phyloP scores from a whole-genome alignment of 2,888 invertebrate species.

The Netelia fuscicornis region DNA sequence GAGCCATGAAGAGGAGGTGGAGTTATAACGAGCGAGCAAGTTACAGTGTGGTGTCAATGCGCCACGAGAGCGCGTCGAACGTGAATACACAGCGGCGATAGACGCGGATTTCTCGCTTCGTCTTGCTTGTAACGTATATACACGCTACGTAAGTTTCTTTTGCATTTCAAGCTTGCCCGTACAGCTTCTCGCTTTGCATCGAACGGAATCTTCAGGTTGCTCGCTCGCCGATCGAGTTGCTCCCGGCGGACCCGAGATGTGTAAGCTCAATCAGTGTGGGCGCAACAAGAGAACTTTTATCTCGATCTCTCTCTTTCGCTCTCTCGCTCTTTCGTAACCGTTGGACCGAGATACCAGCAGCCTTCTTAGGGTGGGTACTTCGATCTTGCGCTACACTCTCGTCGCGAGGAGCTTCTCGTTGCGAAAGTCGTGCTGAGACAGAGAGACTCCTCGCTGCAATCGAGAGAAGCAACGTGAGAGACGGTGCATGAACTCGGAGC shows the following conservation, averaged over 20 bases:
- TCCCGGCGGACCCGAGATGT: conserved; percentile 72
- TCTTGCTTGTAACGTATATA: not conserved
- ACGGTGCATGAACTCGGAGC: not conserved
- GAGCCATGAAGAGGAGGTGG: conserved; percentile 17
- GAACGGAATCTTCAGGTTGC: conserved; percentile 49
- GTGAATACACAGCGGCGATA: conserved; percentile 19
- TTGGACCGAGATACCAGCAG: conserved; percentile 3
- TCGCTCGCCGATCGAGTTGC: conserved; percentile 43
- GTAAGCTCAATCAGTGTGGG: conserved; percentile 81
- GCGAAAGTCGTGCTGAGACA: conserved; percentile 17
- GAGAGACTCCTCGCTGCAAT: not conserved
- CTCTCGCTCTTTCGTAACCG: conserved; percentile 27
- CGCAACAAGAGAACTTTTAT: conserved; percentile 64
- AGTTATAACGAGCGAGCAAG: conserved; percentile 50
- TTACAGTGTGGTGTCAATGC: conserved; percentile 72
- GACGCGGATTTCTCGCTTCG: not conserved
- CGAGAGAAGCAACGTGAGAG: conserved; percentile 18
- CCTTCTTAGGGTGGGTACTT: not conserved
- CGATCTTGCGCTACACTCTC: conserved; percentile 18
- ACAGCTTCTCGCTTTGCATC: conserved; percentile 62
- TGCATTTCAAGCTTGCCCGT: conserved; percentile 6
- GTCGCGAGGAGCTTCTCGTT: conserved; percentile 9
- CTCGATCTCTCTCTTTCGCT: no score
- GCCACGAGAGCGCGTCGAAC: conserved; percentile 52
- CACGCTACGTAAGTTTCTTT: not conserved